A percentile compares a stretch with the other conserved stretches of the same genome.
Conservation (phyloP, 2,888 invertebrate genomes). For the Diploptera punctata region DNA sequence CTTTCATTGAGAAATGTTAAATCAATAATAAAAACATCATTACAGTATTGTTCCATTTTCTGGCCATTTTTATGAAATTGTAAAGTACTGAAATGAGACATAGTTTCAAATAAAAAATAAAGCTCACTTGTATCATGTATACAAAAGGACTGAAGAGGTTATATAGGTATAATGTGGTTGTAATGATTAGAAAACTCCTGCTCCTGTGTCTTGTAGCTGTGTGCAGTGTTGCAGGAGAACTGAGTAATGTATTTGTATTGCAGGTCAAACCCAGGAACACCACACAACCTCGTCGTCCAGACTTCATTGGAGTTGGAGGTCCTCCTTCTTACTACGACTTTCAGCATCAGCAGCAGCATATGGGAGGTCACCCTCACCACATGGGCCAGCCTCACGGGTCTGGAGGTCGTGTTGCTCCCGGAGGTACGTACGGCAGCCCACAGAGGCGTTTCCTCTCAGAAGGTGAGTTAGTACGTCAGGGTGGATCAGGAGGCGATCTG, state of each 20-base stretch:
- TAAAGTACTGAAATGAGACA: no score
- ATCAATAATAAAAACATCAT: no score
- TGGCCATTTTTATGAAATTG: no score
- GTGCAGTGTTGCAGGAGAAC: no score
- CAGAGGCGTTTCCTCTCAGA: conserved; percentile 82
- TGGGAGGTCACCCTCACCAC: conserved; percentile 49
- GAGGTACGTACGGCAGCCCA: conserved; percentile 62
- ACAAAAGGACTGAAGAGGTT: no score
- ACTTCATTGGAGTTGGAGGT: conserved; percentile 77
- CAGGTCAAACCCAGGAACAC: conserved; percentile 93
- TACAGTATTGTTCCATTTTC: no score
- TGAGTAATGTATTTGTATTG: no score
- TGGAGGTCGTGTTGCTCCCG: conserved; percentile 24
- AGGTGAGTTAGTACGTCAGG: conserved; percentile 74
- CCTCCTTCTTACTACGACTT: conserved; percentile 54
- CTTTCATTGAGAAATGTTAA: no score
- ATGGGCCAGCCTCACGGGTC: conserved; percentile 30
- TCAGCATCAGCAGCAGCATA: conserved; percentile 52
- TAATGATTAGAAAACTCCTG: conserved; percentile 15
- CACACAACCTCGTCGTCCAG: conserved; percentile 89
- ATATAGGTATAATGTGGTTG: no score
- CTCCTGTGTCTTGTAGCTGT: no score
- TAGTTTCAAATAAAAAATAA: no score
- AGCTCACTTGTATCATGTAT: no score
- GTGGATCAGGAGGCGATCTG: conserved; percentile 63